These are phyloP conservation scores for Agelastica alni DNA, from an alignment of 2,888 invertebrate species.

Conservation along the genomic window DNA sequence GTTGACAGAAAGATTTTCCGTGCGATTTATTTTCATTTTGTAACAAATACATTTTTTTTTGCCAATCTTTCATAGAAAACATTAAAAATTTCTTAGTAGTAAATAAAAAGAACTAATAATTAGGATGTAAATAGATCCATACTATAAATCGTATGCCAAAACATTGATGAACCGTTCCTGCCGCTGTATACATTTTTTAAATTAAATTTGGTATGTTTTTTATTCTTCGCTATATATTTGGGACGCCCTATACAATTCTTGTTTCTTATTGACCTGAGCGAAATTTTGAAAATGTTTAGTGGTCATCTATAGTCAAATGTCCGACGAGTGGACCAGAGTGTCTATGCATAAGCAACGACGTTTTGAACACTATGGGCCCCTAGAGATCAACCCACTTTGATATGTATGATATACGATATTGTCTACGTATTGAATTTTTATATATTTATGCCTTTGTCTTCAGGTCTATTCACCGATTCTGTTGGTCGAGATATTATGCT, in stretches of 20 bases:
- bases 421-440: conserved; percentile 53
- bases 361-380: conserved; percentile 52
- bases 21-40: no score
- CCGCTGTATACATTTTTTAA: no score
- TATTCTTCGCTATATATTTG: no score
- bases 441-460: conserved; percentile 48
- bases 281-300: conserved; percentile 49
- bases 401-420: conserved; percentile 56
- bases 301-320: conserved; percentile 59
- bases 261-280: conserved; percentile 9
- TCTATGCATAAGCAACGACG: conserved; percentile 54
- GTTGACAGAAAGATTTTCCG: no score
- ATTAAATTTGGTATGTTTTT: no score
- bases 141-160: no score
- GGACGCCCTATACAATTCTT: background rate
- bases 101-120: no score
- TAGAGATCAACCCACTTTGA: conserved; percentile 53
- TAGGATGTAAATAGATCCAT: no score
- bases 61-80: no score
- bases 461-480: conserved; percentile 13
- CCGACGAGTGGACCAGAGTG: conserved; percentile 55
- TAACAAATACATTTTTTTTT: no score
- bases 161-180: no score
- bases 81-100: no score
- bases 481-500: background rate